These are phyloP conservation scores for Andrena praecox DNA, from an alignment of 2,888 invertebrate genomes.

Conservation along the genomic window DNA sequence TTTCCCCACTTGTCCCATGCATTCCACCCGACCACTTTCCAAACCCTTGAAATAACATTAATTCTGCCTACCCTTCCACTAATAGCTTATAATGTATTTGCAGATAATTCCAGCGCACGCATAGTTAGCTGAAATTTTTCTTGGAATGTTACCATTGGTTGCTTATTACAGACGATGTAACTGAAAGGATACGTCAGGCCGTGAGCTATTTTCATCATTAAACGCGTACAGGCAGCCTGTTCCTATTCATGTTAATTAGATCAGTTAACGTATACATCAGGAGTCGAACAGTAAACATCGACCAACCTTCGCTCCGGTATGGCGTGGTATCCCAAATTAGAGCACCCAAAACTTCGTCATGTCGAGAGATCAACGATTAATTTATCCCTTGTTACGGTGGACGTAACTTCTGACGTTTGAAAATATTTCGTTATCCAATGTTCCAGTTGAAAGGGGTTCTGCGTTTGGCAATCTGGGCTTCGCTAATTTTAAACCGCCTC, in stretches of 20 bases:
- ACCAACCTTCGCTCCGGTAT: slow-evolving; percentile 41
- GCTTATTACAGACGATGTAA: slow-evolving; percentile 75
- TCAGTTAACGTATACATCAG: slow-evolving; percentile 68
- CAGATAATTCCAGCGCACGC: slow-evolving; percentile 21
- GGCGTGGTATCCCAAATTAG: slow-evolving; percentile 49
- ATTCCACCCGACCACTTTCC: neutral
- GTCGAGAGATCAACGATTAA: slow-evolving; percentile 50
- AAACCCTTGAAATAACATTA: neutral
- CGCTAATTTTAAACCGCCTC: neutral
- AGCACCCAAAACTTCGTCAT: slow-evolving; percentile 56
- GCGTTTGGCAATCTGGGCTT: neutral
- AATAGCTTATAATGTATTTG: neutral
- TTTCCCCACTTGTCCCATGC: neutral
- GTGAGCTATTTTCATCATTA: slow-evolving; percentile 73
- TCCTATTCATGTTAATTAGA: slow-evolving; percentile 77
- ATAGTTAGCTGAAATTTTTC: slow-evolving; percentile 25
- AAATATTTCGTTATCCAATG: slow-evolving; percentile 14
- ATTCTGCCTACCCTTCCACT: no score
- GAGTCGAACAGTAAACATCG: slow-evolving; percentile 34
- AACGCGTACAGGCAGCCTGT: slow-evolving; percentile 67
- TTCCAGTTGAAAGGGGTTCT: neutral
- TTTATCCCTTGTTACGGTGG: slow-evolving; percentile 44
- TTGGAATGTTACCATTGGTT: slow-evolving; percentile 47
- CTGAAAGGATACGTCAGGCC: slow-evolving; percentile 71
- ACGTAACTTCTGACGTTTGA: slow-evolving; percentile 24